These are phyloP conservation scores for Salmo trutta DNA, from an alignment of 2,797 vertebrate species.

Conservation along the genomic window DNA sequence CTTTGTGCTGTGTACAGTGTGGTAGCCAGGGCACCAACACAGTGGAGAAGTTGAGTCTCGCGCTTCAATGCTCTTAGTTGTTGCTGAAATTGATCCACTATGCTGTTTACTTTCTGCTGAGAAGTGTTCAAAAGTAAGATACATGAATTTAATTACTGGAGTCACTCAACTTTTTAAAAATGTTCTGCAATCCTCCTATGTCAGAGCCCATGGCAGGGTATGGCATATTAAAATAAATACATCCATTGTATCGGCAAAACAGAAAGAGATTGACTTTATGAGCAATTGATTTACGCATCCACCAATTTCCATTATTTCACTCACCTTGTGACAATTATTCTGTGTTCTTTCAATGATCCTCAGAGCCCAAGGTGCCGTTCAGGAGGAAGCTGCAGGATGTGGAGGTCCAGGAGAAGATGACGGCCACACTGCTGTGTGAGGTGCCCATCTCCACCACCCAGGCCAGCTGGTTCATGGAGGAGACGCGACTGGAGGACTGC, in stretches of 20 bases:
- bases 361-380: constrained; percentile 92
- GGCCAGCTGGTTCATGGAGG: constrained; percentile 95
- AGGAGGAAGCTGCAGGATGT: constrained; percentile 87
- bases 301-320: not conserved
- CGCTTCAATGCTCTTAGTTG: not conserved
- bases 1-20: no score
- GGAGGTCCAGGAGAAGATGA: constrained; percentile 89
- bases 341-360: not conserved
- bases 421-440: constrained; percentile 89
- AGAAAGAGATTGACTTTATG: not conserved
- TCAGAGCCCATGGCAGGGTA: constrained; percentile 79
- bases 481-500: constrained; percentile 85
- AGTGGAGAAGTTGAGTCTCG: not conserved
- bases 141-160: not conserved
- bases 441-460: constrained; percentile 78
- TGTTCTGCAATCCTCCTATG: not conserved
- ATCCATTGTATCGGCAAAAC: not conserved
- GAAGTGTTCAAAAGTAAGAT: not conserved
- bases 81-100: no score
- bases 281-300: not conserved
- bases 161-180: not conserved
- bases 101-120: not conserved
- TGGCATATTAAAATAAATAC: not conserved
- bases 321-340: not conserved
- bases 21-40: no score